These are phyloP conservation scores for Phrynocephalus guinanensis DNA, from an alignment of 2,797 vertebrate species.

Conservation along the genomic window DNA sequence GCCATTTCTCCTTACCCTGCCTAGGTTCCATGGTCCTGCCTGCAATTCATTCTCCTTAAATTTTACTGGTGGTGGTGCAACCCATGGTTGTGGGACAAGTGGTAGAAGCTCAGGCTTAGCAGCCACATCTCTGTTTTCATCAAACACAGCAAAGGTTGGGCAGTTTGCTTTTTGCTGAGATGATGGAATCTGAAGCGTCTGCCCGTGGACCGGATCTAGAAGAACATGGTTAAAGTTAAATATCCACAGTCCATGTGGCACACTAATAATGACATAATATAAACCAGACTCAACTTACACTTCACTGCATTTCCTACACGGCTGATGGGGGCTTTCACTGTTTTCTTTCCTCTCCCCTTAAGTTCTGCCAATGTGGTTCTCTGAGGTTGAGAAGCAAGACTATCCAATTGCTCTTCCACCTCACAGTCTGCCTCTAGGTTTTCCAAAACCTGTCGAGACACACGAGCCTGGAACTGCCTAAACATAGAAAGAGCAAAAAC, in stretches of 20 bases:
- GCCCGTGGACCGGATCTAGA: constrained; percentile 77
- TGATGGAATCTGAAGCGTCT: constrained; percentile 73
- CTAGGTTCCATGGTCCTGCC: constrained; percentile 87
- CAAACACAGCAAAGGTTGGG: constrained; percentile 82
- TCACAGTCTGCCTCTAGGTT: constrained; percentile 76
- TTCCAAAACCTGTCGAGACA: constrained; percentile 87
- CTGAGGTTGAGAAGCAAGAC: constrained; percentile 76
- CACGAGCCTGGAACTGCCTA: constrained; percentile 93
- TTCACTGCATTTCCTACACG: constrained; percentile 83
- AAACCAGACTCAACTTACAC: constrained; percentile 76
- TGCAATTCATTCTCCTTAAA: constrained; percentile 91
- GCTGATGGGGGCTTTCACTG: constrained; percentile 83
- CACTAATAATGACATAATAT: neutral
- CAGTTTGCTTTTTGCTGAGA: constrained; percentile 67
- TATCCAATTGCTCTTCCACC: constrained; percentile 70
- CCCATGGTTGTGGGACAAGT: constrained; percentile 81
- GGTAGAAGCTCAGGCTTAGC: constrained; percentile 69
- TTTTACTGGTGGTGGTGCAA: constrained; percentile 82
- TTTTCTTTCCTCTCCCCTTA: constrained; percentile 91
- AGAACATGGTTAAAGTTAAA: constrained; percentile 50
- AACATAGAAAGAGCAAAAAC: constrained; percentile 33
- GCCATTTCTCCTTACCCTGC: constrained; percentile 81
- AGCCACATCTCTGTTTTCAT: constrained; percentile 83
- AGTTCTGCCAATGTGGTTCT: constrained; percentile 87
- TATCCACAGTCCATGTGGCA: neutral